Conservation (phyloP, 2,888 invertebrate species). For the Nyleta sp. region DNA sequence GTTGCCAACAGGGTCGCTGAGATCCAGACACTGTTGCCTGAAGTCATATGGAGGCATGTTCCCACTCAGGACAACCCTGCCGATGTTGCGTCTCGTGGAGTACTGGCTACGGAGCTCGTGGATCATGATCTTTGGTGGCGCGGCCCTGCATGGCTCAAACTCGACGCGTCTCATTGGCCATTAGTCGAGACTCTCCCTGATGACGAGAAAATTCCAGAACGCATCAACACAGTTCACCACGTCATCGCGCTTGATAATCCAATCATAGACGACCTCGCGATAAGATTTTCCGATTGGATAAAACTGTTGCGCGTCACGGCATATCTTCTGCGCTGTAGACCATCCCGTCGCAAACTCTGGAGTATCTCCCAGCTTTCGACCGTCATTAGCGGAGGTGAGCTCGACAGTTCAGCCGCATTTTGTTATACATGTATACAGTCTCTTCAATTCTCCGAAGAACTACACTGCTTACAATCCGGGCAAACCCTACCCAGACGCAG, state of each 20-base stretch:
- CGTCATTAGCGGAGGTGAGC: too few relatives aligned
- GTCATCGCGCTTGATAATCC: not conserved
- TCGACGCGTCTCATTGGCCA: not conserved
- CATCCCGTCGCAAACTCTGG: too few relatives aligned
- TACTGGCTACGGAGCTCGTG: not conserved
- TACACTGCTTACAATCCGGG: not conserved
- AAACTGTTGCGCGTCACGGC: too few relatives aligned
- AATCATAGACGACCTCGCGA: too few relatives aligned
- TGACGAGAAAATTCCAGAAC: not conserved
- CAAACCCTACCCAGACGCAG: not conserved
- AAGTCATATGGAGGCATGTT: constrained; percentile 57
- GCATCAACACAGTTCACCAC: not conserved
- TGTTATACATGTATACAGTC: not conserved
- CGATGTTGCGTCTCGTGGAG: constrained; percentile 51
- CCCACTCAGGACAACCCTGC: constrained; percentile 55
- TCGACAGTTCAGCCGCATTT: too few relatives aligned
- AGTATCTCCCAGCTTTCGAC: too few relatives aligned
- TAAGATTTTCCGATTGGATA: too few relatives aligned
- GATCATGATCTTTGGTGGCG: not conserved
- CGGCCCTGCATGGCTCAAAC: not conserved
- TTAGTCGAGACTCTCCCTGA: not conserved
- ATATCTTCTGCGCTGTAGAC: too few relatives aligned
- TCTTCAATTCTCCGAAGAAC: not conserved
- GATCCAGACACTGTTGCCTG: constrained; percentile 35
- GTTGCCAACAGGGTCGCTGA: constrained; percentile 56